These are phyloP conservation scores for Tridacna crocea DNA, from an alignment of 2,888 invertebrate species.

Conservation along the genomic window DNA sequence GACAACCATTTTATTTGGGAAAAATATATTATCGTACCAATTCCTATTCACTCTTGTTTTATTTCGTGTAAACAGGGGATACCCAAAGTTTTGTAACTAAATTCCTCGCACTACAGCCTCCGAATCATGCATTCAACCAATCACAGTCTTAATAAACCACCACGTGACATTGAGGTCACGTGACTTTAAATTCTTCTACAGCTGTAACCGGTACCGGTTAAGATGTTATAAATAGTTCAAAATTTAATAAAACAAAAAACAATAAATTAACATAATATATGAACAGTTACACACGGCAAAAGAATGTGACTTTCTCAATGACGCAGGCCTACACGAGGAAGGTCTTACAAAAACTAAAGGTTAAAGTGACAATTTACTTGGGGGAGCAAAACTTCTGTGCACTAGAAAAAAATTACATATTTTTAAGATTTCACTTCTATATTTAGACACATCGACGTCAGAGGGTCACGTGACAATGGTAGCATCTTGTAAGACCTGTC, in stretches of 20 bases:
- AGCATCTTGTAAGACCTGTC: conserved; percentile 68
- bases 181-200: conserved; percentile 44
- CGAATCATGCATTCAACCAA: conserved; percentile 61
- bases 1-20: conserved; percentile 66
- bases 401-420: conserved; percentile 9
- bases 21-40: conserved; percentile 65
- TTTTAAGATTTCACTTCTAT: background rate
- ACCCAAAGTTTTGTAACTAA: conserved; percentile 58
- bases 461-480: conserved; percentile 52
- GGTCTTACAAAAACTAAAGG: conserved; percentile 64
- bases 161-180: conserved; percentile 58
- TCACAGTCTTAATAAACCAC: conserved; percentile 49
- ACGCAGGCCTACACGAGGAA: conserved; percentile 37
- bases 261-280: conserved; percentile 53
- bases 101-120: conserved; percentile 47
- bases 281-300: conserved; percentile 68
- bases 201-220: conserved; percentile 71
- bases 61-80: conserved; percentile 62
- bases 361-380: background rate
- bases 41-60: conserved; percentile 63
- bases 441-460: background rate
- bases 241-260: conserved; percentile 51
- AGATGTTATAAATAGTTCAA: conserved; percentile 62
- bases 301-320: conserved; percentile 25
- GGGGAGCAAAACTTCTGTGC: conserved; percentile 25